Evolutionary conservation across 2,888 invertebrate species (phyloP), one percentile per base, ranked within the genome.

Genomic region (Punctoribates punctum): DNA sequence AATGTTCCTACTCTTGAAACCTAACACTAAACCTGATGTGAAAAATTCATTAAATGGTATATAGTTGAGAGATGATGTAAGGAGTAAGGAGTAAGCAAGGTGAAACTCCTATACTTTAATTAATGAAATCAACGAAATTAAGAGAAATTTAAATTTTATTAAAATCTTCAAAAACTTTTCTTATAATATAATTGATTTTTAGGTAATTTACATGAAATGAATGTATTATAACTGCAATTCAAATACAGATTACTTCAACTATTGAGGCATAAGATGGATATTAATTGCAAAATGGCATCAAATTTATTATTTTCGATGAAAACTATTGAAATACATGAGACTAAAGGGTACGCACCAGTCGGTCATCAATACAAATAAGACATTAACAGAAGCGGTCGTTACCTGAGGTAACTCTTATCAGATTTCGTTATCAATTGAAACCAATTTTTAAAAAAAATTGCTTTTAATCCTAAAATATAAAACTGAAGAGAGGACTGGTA

Each of bases 231-330:
- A 65, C 57, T 65, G 29, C 11, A 65, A 25, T 65, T 2, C 27
- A 65, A 23, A 57, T 48, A 48, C 48, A 48, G 48, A 57, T 57
- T 23, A 29, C 29, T 65, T 27, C 29, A 65, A 65, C 27, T 29
- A 65, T 17, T 65, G 29, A 29, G 62, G 27, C 29, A 65, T 57
- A 57, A 65, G n/a, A 29, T 27, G 27, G 27, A 13, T 17, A 65
- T 3, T 27, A 34, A 29, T 65, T 65, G 62, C 62, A 65, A 65
- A 65, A 65, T 65, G 62, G 62, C 62, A 57, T 65, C 62, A 65
- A 57, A 65, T 34, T 65, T 34, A 65, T 65, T 29, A 57, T 34
- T 3, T 65, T 27, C 62, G 13, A 13, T 65, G n/a, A 65, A 23
- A 65, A 29, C 25, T 29, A 15, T 29, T 57, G 11, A 9, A 27